phyloP scores from a whole-genome alignment of 1,140 invertebrate genomes.

The Gryon sp. region DNA sequence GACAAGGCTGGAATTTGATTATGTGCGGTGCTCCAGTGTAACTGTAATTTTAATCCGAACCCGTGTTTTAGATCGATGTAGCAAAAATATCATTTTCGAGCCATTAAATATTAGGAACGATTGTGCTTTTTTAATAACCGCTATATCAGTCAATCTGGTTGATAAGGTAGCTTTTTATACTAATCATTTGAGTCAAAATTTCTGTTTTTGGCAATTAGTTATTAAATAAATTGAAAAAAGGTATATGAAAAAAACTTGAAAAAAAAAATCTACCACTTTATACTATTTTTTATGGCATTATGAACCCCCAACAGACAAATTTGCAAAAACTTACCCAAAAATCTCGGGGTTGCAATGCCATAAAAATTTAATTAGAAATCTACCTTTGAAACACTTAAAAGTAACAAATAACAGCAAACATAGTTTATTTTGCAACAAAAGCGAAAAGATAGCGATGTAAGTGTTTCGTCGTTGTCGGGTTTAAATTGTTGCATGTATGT shows the following conservation, averaged over 20 bases:
- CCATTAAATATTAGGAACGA: neutral
- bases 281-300: no score
- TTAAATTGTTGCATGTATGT: no score
- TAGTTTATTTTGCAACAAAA: no score
- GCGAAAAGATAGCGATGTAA: no score
- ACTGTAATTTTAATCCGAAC: constrained; percentile 7
- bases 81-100: constrained; percentile 9
- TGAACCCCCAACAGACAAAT: no score
- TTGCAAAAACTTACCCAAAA: no score
- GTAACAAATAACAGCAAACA: constrained; percentile 17
- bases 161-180: constrained; percentile 19
- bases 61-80: constrained; percentile 14
- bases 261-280: no score
- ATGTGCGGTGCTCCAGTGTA: neutral
- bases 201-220: neutral
- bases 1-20: constrained; percentile 16
- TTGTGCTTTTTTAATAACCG: constrained; percentile 37
- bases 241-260: no score
- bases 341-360: neutral
- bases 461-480: no score
- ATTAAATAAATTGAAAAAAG: neutral
- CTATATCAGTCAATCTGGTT: constrained; percentile 15
- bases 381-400: constrained; percentile 13
- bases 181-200: neutral
- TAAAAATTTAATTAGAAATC: constrained; percentile 13